phyloP scores from a whole-genome alignment of 2,797 vertebrate species.

The Spondyliosoma cantharus region DNA sequence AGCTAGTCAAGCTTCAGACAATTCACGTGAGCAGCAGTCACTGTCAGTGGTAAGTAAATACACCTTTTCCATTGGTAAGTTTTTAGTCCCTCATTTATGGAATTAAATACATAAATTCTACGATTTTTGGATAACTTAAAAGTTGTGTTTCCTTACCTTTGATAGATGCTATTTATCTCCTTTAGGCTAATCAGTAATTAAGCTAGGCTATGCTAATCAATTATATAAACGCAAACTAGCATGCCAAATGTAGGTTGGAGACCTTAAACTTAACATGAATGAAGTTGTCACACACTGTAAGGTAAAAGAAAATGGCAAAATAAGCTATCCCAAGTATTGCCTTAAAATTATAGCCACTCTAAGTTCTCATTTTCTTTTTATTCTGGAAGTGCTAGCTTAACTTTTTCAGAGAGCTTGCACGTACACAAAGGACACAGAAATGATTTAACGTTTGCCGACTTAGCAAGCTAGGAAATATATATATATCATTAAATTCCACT shows the following conservation, averaged over 20 bases:
- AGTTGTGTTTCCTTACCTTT: background rate
- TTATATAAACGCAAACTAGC: background rate
- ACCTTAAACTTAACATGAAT: background rate
- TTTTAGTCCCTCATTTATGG: background rate
- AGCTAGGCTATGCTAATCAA: background rate
- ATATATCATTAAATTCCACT: too few species aligned
- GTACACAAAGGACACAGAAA: background rate
- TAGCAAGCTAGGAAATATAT: too few species aligned
- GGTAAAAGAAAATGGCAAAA: background rate
- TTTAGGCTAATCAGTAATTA: background rate
- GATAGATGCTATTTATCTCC: slow-evolving; percentile 2
- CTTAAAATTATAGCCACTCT: background rate
- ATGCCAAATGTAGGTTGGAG: too few species aligned
- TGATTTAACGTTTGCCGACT: background rate
- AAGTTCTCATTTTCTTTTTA: background rate
- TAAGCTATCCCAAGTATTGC: background rate
- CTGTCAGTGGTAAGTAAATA: too few species aligned
- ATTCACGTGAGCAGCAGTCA: too few species aligned
- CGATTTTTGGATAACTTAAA: background rate
- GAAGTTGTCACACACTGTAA: background rate
- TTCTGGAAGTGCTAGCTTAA: background rate
- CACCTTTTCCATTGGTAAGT: background rate
- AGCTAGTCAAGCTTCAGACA: too few species aligned
- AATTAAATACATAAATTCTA: slow-evolving; percentile 8
- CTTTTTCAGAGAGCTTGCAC: background rate